Evolutionary conservation across 2,888 invertebrate species (phyloP).

Genomic region (Pristionchus japonicus): DNA sequence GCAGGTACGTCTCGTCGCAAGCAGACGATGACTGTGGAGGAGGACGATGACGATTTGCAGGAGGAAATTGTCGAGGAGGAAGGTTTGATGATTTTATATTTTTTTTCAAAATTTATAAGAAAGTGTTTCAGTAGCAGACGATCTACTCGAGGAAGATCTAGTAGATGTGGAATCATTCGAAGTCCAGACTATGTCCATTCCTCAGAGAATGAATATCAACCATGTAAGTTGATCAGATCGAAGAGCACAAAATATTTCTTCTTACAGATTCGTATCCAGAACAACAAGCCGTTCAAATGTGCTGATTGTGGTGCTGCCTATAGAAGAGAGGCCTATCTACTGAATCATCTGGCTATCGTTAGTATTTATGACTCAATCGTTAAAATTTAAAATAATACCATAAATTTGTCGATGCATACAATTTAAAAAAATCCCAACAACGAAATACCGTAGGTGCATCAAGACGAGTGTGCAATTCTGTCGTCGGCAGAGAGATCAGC

Average conservation of each 20-base stretch:
- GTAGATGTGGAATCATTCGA: constrained; percentile 10
- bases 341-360: constrained; percentile 36
- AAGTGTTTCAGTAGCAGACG: not conserved
- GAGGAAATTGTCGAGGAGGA: not conserved
- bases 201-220: not conserved
- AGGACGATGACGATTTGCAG: not conserved
- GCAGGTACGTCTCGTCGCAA: not conserved
- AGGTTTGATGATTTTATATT: not conserved
- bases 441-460: constrained; percentile 3
- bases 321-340: constrained; percentile 25
- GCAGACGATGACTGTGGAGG: not conserved
- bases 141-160: not conserved
- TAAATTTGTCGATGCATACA: not conserved
- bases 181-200: not conserved
- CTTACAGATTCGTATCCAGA: not conserved
- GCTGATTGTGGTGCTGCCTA: constrained; percentile 1
- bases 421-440: no score
- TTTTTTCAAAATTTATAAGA: no score
- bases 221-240: not conserved
- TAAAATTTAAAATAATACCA: not conserved
- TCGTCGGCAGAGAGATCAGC: constrained; percentile 1
- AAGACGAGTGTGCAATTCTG: constrained; percentile 35
- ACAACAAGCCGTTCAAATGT: constrained; percentile 23
- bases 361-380: not conserved
- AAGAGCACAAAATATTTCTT: not conserved